Conservation (phyloP, 2,113 vertebrate genomes). For the Piaya cayana region DNA sequence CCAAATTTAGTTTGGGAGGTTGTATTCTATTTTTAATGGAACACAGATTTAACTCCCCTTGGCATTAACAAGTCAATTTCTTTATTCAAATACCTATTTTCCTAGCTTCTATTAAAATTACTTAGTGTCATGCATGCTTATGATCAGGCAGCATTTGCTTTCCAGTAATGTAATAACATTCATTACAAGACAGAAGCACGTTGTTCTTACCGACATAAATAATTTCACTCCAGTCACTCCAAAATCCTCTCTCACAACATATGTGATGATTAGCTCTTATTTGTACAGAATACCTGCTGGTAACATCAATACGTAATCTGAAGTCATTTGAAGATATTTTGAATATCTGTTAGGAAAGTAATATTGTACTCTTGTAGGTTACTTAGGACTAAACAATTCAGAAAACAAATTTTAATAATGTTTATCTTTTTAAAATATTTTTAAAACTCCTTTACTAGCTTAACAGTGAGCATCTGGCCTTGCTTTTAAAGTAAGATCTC, state of each 20-base stretch:
- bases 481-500: background rate
- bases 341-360: slow-evolving; percentile 7
- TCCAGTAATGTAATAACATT: background rate
- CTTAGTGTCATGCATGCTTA: rapidly evolving
- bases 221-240: slow-evolving; percentile 72
- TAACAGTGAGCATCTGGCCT: background rate
- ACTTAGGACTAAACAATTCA: background rate
- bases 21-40: too few relatives aligned
- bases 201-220: slow-evolving; percentile 55
- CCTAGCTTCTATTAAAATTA: background rate
- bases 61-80: background rate
- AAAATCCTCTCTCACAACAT: background rate
- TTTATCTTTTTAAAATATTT: background rate
- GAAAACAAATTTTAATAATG: background rate
- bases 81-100: background rate
- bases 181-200: background rate
- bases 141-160: background rate
- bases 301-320: background rate
- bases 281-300: slow-evolving; percentile 36
- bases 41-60: background rate
- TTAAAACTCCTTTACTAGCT: background rate
- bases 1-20: background rate
- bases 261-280: slow-evolving; percentile 54
- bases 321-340: background rate
- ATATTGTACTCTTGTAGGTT: background rate